phyloP scores from a whole-genome alignment of 1,140 invertebrate species.

The Neoseiulus cucumeris region DNA sequence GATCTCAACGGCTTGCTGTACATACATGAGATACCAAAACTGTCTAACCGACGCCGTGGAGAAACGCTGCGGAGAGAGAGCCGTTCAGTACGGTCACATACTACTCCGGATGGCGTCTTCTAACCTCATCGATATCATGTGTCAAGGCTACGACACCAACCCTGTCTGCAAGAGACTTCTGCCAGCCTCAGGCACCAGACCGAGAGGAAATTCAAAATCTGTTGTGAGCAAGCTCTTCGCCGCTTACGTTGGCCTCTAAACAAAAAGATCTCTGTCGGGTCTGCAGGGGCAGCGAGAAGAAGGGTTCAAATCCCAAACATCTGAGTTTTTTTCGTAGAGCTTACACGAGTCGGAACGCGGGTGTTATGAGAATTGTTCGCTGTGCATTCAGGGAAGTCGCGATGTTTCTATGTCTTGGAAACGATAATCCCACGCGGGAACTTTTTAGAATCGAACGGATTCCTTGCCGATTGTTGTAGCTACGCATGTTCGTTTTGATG shows the following conservation, averaged over 20 bases:
- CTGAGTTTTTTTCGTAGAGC: too few relatives aligned
- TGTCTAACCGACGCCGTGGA: neutral
- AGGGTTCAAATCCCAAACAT: too few relatives aligned
- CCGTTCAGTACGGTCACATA: slow-evolving; percentile 3
- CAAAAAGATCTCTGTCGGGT: too few relatives aligned
- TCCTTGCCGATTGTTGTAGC: too few relatives aligned
- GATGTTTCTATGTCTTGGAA: too few relatives aligned
- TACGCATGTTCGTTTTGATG: too few relatives aligned
- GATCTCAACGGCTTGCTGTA: slow-evolving; percentile 3
- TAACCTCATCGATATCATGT: slow-evolving; percentile 9
- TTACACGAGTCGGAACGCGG: too few relatives aligned
- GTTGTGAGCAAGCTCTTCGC: slow-evolving; percentile 8
- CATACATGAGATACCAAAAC: slow-evolving; percentile 4
- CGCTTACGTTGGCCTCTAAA: neutral
- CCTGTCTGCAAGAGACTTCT: slow-evolving; percentile 5
- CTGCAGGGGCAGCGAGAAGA: too few relatives aligned
- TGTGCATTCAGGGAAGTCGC: too few relatives aligned
- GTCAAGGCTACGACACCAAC: slow-evolving; percentile 8
- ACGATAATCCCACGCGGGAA: too few relatives aligned
- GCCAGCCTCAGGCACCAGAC: neutral
- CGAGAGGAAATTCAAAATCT: neutral
- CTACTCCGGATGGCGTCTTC: neutral
- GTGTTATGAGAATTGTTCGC: too few relatives aligned
- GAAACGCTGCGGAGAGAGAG: neutral
- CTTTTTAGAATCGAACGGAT: too few relatives aligned